Conservation (phyloP, 2,888 invertebrate genomes). For the Temnothorax rugatulus region DNA sequence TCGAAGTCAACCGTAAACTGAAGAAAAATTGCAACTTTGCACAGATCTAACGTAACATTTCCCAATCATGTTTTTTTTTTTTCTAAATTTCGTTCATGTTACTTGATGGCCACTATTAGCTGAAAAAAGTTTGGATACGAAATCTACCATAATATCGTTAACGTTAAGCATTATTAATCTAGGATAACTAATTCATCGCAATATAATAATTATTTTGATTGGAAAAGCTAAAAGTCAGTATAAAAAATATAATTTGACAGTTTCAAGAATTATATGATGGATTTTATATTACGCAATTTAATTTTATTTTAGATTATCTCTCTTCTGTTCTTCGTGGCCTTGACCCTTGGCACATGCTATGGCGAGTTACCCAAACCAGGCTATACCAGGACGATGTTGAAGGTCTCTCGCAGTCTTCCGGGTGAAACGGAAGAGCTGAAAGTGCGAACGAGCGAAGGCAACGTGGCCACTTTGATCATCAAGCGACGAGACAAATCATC, state of each 20-base stretch:
- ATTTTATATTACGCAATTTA: neutral
- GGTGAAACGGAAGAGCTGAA: slow-evolving; percentile 92
- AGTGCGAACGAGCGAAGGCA: slow-evolving; percentile 92
- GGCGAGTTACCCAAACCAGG: slow-evolving; percentile 86
- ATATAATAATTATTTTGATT: neutral
- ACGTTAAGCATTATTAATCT: neutral
- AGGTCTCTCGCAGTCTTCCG: slow-evolving; percentile 92
- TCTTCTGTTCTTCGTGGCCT: slow-evolving; percentile 42
- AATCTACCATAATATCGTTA: neutral
- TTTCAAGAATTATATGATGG: neutral
- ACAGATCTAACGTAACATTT: neutral
- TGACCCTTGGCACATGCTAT: neutral
- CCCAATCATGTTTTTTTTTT: neutral
- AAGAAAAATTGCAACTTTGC: neutral
- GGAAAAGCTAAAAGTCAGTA: neutral
- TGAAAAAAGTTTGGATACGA: neutral
- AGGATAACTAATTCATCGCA: neutral
- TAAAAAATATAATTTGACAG: slow-evolving; percentile 3
- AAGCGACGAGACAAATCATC: slow-evolving; percentile 88
- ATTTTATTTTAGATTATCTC: slow-evolving; percentile 52
- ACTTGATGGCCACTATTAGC: neutral
- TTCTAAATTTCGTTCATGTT: neutral
- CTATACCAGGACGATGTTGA: slow-evolving; percentile 91
- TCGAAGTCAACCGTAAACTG: neutral
- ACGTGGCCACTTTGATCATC: slow-evolving; percentile 92